Evolutionary conservation across 2,797 vertebrate species (phyloP), one percentile per base, ranked within the genome.

Genomic region (Myotis vivesi): DNA sequence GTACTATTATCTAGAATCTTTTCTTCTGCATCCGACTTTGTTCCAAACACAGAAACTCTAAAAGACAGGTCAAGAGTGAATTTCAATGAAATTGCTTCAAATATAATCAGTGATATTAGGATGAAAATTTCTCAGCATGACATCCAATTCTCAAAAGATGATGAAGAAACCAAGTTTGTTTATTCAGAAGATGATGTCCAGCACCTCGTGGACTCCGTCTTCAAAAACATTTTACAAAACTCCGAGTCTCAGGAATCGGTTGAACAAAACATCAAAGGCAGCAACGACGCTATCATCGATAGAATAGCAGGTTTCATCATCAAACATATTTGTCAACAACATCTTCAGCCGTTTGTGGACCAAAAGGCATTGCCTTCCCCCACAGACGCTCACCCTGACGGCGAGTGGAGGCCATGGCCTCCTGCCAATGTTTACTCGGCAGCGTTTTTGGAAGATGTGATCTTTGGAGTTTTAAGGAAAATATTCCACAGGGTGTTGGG

Each of bases 61-160:
- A 91, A 91, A 82, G 86, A 94, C 5, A 85, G 38, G 68, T 66
- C 84, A 68, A 51, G n/a, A 83, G 7, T 44, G 1, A 96, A 96
- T 86, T 97, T 96, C 72, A 97, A 96, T 91, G 94, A 96, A 94
- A 93, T 97, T 73, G 96, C 92, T 86, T 97, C 95, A 46, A 81
- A 95, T 20, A 57, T 97, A 59, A 92, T 97, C 66, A 92, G 85
- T 38, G 97, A 98, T 55, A 96, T 98, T 73, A 95, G 97, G 49
- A 95, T 36, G 94, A 98, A 98, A 91, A 96, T 98, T 94, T 95
- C 96, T 49, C 97, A 97, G 59, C 97, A 97, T 88, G 92, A 98
- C 95, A 98, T 98, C 94, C 57, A 68, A 38, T 94, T 97, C 75
- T 97, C 97, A 76, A 97, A 96, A 87, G 91, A 97, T 36, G 92